These are phyloP conservation scores for Chironomus tepperi DNA, from an alignment of 1,140 invertebrate genomes.

Conservation along the genomic window DNA sequence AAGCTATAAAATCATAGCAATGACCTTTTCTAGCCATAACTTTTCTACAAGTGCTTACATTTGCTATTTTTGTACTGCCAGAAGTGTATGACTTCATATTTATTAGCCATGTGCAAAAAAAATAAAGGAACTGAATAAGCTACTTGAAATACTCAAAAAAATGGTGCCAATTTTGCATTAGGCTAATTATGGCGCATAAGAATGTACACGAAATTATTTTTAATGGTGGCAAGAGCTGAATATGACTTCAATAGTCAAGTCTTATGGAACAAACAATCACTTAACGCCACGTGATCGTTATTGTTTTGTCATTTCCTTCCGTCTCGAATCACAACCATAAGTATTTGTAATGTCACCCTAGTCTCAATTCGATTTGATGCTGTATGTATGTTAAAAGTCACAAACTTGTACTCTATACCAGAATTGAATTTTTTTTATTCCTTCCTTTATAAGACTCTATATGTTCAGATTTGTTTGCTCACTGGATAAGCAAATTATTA, in stretches of 20 bases:
- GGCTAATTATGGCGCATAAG: neutral
- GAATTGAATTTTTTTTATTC: too few species aligned
- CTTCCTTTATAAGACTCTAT: too few species aligned
- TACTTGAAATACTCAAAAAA: too few species aligned
- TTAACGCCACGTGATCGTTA: constrained; percentile 11
- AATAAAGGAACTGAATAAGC: too few species aligned
- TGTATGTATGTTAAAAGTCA: too few species aligned
- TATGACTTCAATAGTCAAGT: neutral
- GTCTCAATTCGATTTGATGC: too few species aligned
- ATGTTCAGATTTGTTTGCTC: neutral
- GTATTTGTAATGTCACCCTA: neutral
- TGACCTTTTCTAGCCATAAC: neutral
- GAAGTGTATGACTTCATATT: too few species aligned
- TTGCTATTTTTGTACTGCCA: too few species aligned
- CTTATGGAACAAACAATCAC: constrained; percentile 6
- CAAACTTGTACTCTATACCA: too few species aligned
- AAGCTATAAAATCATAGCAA: constrained; percentile 14
- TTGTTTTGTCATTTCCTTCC: constrained; percentile 12
- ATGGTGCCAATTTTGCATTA: neutral
- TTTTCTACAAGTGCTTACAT: neutral
- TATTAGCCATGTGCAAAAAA: too few species aligned
- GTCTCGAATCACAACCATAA: neutral
- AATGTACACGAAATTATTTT: neutral
- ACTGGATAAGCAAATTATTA: constrained; percentile 14
- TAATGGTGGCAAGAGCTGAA: neutral